Percentiles rank a stretch among this genome's conserved stretches.
Evolutionary conservation across 1,140 invertebrate species (phyloP).

Genomic region (Ruditapes philippinarum): DNA sequence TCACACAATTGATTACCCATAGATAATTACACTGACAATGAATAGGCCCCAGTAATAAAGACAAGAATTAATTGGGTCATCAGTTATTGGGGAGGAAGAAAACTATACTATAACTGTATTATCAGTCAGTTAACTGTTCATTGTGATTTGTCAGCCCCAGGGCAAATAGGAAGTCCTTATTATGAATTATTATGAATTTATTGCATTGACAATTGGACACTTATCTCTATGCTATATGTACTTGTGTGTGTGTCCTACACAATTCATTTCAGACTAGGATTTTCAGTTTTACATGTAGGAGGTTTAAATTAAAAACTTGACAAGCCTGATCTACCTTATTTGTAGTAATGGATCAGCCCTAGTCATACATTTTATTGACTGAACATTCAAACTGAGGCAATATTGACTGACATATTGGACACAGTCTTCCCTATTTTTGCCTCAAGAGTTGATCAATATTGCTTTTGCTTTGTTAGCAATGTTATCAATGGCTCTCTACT

Average conservation of each 20-base stretch:
- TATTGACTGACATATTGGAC: slow-evolving; percentile 51
- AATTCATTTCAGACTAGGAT: too few relatives aligned
- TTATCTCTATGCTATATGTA: too few relatives aligned
- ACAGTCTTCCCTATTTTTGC: slow-evolving; percentile 37
- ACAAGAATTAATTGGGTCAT: slow-evolving; percentile 23
- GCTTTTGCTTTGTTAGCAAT: slow-evolving; percentile 32
- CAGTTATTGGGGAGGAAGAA: neutral
- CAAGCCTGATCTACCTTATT: neutral
- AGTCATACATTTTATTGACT: slow-evolving; percentile 27
- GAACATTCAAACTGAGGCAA: neutral
- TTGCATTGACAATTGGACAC: too few relatives aligned
- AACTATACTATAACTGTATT: neutral
- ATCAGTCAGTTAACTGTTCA: neutral
- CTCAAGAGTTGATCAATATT: slow-evolving; percentile 50
- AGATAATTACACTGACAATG: neutral
- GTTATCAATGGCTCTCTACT: slow-evolving; percentile 14
- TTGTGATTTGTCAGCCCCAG: slow-evolving; percentile 2
- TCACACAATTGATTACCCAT: neutral
- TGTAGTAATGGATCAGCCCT: neutral
- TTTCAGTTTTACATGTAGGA: too few relatives aligned
- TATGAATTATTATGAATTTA: too few relatives aligned
- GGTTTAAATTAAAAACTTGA: neutral
- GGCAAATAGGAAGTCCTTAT: neutral
- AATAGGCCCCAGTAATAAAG: neutral
- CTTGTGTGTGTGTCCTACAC: too few relatives aligned